Conservation (phyloP, 1,140 invertebrate genomes). For the Mylabris phalerata region DNA sequence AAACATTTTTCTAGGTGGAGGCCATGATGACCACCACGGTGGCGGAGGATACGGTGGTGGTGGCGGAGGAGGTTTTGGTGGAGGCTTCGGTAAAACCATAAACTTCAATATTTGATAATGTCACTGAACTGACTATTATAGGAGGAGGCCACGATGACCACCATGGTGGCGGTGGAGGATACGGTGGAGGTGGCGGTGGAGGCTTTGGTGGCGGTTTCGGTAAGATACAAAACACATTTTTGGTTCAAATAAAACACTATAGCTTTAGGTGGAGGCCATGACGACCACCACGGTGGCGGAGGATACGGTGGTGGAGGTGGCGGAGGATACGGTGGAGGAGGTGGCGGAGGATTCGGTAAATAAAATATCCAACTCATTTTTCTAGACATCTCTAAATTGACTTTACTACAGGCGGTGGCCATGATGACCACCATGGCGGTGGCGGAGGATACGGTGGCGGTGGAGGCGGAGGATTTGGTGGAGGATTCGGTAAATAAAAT, state of each 20-base stretch:
- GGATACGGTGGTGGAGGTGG: conserved; percentile 16
- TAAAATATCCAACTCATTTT: no score
- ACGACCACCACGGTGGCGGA: conserved; percentile 9
- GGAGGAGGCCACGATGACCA: conserved; percentile 10
- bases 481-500: not conserved
- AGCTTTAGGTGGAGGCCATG: conserved; percentile 5
- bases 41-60: conserved; percentile 7
- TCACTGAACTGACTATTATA: not conserved
- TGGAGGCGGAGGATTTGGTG: conserved; percentile 2
- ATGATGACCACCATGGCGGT: conserved; percentile 8
- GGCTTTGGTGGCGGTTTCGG: conserved; percentile 6
- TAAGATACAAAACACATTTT: not conserved
- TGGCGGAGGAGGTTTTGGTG: conserved; percentile 8
- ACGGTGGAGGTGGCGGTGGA: conserved; percentile 2
- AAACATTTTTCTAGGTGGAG: not conserved
- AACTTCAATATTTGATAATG: no score
- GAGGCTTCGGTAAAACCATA: conserved; percentile 1
- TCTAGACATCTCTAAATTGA: no score
- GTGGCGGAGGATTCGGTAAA: no score
- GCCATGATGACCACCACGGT: conserved; percentile 10
- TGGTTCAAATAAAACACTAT: not conserved
- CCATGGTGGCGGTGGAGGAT: conserved; percentile 11
- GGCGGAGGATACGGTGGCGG: conserved; percentile 20
- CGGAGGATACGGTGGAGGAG: conserved; percentile 18
- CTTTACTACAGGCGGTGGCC: no score